Evolutionary conservation across 2,113 vertebrate species (phyloP).

Genomic region (Cyprinodon brontotheroides): DNA sequence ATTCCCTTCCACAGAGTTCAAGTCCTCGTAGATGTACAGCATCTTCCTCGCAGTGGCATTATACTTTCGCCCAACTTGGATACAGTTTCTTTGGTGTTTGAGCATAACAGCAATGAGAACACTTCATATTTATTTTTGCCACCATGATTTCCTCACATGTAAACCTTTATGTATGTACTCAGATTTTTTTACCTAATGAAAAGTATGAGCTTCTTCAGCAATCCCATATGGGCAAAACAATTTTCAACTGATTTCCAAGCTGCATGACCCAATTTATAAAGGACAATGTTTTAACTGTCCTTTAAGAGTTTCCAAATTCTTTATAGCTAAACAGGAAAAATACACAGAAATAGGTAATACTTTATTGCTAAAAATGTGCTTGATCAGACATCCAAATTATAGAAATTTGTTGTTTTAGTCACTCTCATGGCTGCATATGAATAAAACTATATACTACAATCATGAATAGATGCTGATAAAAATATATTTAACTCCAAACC

Average conservation of each 20-base stretch:
- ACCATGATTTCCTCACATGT: accelerated
- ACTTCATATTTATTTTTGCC: background rate
- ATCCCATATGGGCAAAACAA: background rate
- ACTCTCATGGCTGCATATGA: too few relatives aligned
- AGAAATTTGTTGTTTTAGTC: too few relatives aligned
- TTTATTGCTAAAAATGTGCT: too few relatives aligned
- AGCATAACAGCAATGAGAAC: background rate
- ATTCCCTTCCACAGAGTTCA: slow-evolving; percentile 13
- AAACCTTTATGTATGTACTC: background rate
- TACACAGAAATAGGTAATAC: too few relatives aligned
- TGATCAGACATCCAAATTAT: too few relatives aligned
- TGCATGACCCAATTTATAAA: slow-evolving; percentile 47
- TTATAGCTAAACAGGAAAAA: background rate
- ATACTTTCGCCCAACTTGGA: background rate
- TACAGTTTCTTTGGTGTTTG: background rate
- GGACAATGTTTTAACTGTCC: slow-evolving; percentile 18
- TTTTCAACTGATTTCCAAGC: slow-evolving; percentile 36
- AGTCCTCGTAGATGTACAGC: background rate
- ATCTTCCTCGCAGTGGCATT: background rate
- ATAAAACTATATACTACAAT: too few relatives aligned
- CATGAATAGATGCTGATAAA: too few relatives aligned
- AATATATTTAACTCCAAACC: too few relatives aligned
- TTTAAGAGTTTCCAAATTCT: background rate
- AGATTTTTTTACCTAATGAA: too few relatives aligned
- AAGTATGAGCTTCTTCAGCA: background rate